These are phyloP conservation scores for Paramisgurnus dabryanus DNA, from an alignment of 2,113 vertebrate genomes.

Conservation along the genomic window DNA sequence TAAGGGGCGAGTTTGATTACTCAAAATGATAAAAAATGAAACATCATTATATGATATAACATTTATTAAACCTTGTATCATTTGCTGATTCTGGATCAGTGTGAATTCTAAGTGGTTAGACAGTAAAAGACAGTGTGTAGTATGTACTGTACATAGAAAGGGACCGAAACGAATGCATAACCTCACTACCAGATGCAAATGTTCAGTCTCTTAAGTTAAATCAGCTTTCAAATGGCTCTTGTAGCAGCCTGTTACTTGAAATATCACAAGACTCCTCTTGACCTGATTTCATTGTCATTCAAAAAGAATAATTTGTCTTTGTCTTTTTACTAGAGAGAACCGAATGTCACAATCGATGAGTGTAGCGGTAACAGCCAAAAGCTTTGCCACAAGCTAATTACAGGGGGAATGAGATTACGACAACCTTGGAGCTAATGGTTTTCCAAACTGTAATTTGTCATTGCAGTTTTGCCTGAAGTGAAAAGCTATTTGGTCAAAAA, in stretches of 20 bases:
- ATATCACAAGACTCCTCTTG: slow-evolving; percentile 19
- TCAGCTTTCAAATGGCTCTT: neutral
- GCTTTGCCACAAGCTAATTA: slow-evolving; percentile 31
- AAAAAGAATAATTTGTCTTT: slow-evolving; percentile 34
- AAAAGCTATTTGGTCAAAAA: slow-evolving; percentile 32
- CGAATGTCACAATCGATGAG: slow-evolving; percentile 28
- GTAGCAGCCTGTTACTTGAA: neutral
- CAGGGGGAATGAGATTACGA: slow-evolving; percentile 42
- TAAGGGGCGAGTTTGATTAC: no score
- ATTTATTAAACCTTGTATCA: no score
- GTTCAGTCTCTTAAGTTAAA: no score
- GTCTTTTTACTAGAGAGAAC: slow-evolving; percentile 5
- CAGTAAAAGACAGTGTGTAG: neutral
- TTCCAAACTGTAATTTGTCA: slow-evolving; percentile 42
- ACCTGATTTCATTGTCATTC: slow-evolving; percentile 43
- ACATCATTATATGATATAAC: no score
- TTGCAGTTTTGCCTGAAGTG: slow-evolving; percentile 37
- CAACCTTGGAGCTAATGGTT: slow-evolving; percentile 31
- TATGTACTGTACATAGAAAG: neutral
- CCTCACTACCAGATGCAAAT: neutral
- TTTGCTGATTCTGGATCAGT: no score
- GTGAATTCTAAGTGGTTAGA: no score
- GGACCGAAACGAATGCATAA: neutral
- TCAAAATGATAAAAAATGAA: no score
- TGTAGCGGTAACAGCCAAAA: slow-evolving; percentile 7